phyloP scores from a whole-genome alignment of 37 sponge, comb jelly and placozoan genomes.

The Bolinopsis microptera region DNA sequence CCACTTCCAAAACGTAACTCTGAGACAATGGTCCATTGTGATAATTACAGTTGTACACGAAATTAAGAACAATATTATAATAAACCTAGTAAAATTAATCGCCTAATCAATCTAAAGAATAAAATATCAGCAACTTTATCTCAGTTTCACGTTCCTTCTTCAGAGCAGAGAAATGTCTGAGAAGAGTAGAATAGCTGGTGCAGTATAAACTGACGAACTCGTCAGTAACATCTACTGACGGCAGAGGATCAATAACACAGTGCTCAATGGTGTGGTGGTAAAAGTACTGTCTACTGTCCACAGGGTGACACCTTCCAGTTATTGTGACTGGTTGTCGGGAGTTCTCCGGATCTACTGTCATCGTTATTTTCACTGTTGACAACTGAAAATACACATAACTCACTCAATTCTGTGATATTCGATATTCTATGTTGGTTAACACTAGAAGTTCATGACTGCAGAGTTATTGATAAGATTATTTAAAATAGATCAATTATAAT shows the following conservation, averaged over 20 bases:
- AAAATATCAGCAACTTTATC: background rate
- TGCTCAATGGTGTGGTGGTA: background rate
- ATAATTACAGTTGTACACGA: no score
- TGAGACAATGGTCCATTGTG: no score
- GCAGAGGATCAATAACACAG: background rate
- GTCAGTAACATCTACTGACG: background rate
- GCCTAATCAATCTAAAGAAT: background rate
- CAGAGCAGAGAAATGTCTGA: background rate
- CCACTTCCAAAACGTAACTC: no score
- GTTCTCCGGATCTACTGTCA: background rate
- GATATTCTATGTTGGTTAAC: no score
- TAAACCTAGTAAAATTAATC: no score
- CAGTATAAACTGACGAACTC: background rate
- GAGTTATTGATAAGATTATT: no score
- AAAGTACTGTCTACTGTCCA: background rate
- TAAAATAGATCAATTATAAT: no score
- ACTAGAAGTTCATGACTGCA: no score
- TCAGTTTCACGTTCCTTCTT: background rate
- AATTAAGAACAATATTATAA: no score
- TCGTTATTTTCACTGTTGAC: background rate
- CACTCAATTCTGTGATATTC: no score
- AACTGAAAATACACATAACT: background rate
- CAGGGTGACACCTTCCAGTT: background rate
- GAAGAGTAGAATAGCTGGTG: background rate
- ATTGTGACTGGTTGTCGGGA: background rate